These are phyloP conservation scores for Epinotia nisella DNA, from an alignment of 2,888 invertebrate genomes.

Conservation along the genomic window DNA sequence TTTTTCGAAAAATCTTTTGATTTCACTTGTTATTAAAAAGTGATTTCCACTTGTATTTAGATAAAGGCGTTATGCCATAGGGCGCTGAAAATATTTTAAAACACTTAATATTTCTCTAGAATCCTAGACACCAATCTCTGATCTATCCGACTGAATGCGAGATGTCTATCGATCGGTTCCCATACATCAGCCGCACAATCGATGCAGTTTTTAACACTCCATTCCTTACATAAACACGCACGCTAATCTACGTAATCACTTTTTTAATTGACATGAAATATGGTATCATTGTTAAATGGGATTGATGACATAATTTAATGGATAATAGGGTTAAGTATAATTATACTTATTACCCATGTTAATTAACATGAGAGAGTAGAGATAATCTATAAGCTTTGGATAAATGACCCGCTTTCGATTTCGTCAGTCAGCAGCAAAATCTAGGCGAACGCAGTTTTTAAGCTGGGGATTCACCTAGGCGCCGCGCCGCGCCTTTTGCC, in stretches of 20 bases:
- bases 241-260: conserved; percentile 16
- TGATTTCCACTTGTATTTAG: too few relatives aligned
- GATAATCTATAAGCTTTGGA: background rate
- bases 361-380: conserved; percentile 12
- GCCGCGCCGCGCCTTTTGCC: too few relatives aligned
- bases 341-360: background rate
- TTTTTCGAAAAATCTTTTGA: too few relatives aligned
- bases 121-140: background rate
- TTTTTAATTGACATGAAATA: conserved; percentile 40
- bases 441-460: background rate
- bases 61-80: too few relatives aligned
- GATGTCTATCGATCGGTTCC: conserved; percentile 31
- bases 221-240: conserved; percentile 35
- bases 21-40: too few relatives aligned
- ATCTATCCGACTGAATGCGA: conserved; percentile 12
- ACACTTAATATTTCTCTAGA: background rate
- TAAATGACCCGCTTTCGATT: conserved; percentile 1
- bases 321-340: background rate
- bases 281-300: conserved; percentile 30
- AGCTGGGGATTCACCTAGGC: too few relatives aligned
- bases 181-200: conserved; percentile 30
- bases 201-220: conserved; percentile 25
- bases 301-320: conserved; percentile 31
- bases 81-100: too few relatives aligned
- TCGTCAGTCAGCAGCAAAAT: background rate